Conservation (phyloP, 2,888 invertebrate species). For the Periphyllus acericola region DNA sequence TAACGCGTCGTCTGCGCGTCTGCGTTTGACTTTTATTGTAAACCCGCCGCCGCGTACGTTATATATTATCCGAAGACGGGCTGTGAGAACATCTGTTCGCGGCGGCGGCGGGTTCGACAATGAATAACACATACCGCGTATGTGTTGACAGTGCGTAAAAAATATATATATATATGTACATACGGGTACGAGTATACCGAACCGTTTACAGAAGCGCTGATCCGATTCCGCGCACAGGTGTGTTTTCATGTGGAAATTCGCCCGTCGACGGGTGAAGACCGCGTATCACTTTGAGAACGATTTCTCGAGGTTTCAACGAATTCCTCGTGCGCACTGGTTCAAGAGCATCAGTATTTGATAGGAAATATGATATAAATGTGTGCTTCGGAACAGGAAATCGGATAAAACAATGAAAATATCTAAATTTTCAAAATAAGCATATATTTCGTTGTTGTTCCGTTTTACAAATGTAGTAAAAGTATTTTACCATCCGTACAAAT, state of each 20-base stretch:
- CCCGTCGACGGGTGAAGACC: not conserved
- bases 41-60: not conserved
- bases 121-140: slow-evolving; percentile 39
- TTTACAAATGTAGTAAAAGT: too few species aligned
- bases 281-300: too few species aligned
- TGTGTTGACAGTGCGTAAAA: not conserved
- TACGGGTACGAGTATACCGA: not conserved
- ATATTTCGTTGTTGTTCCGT: too few species aligned
- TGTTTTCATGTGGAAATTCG: not conserved
- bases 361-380: too few species aligned
- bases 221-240: not conserved
- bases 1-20: not conserved
- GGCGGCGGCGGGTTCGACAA: slow-evolving; percentile 1
- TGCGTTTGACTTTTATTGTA: slow-evolving; percentile 16
- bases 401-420: too few species aligned
- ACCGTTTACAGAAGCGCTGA: not conserved
- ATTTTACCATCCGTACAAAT: too few species aligned
- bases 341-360: too few species aligned
- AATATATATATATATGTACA: not conserved
- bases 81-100: slow-evolving; percentile 60
- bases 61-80: slow-evolving; percentile 43
- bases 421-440: too few species aligned
- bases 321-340: too few species aligned
- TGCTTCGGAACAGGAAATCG: too few species aligned
- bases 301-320: too few species aligned